Evolutionary conservation across 2,888 invertebrate genomes (phyloP).

Genomic region (Metopia argyrocephala): DNA sequence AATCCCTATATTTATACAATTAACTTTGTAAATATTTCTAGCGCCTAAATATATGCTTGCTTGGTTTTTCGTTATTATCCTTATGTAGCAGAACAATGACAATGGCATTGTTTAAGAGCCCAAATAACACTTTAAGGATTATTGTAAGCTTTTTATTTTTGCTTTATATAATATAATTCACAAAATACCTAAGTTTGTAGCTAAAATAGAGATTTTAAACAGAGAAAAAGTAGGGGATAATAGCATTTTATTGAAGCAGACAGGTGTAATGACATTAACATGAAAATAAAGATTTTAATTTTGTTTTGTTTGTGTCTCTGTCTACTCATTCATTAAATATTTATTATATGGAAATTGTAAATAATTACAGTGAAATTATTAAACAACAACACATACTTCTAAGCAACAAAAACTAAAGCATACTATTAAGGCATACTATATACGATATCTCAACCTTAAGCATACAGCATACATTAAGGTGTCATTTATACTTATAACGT

Average conservation of each 20-base stretch:
- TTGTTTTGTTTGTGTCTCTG: conserved; percentile 21
- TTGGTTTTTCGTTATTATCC: background rate
- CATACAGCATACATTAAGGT: conserved; percentile 26
- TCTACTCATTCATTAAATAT: background rate
- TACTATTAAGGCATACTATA: conserved; percentile 26
- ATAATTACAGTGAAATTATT: background rate
- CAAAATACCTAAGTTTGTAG: background rate
- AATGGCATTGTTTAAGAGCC: background rate
- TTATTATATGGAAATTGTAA: background rate
- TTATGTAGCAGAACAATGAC: background rate
- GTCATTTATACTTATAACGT: background rate
- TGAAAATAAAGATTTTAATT: conserved; percentile 49
- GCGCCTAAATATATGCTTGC: background rate
- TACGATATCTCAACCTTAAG: too few species aligned
- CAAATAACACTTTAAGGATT: conserved; percentile 30
- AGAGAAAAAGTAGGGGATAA: background rate
- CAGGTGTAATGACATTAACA: conserved; percentile 61
- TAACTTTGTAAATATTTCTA: background rate
- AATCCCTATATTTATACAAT: too few species aligned
- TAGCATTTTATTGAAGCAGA: conserved; percentile 53
- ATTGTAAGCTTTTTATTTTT: conserved; percentile 33
- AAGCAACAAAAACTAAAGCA: conserved; percentile 10
- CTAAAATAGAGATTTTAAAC: background rate
- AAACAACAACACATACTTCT: background rate
- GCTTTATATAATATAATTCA: background rate